Conservation (phyloP, 2,888 invertebrate species). For the Epsilonema sp. region DNA sequence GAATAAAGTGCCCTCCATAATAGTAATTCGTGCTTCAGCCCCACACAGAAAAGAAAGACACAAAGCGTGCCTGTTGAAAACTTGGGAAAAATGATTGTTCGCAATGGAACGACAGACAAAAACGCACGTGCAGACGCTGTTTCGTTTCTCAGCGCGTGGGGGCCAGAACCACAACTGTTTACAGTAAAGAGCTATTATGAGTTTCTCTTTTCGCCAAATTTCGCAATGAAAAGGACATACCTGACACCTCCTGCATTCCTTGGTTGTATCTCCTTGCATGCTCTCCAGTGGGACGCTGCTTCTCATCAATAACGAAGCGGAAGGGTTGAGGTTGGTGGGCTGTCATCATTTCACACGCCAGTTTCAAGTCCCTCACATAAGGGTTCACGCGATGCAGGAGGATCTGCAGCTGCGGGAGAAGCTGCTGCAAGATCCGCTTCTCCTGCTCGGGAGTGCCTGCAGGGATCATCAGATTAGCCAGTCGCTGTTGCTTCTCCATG, state of each 20-base stretch:
- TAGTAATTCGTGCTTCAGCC: too few relatives aligned
- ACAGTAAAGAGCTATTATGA: too few relatives aligned
- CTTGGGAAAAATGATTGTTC: too few relatives aligned
- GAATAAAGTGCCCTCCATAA: too few relatives aligned
- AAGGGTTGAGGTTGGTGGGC: neutral
- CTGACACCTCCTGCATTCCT: neutral
- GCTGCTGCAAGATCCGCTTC: neutral
- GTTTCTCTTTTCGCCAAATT: too few relatives aligned
- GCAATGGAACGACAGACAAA: too few relatives aligned
- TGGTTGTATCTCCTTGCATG: neutral
- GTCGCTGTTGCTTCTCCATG: neutral
- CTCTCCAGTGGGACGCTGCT: neutral
- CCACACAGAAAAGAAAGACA: too few relatives aligned
- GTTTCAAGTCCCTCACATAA: neutral
- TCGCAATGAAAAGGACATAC: too few relatives aligned
- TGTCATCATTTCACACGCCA: neutral
- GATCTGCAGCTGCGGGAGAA: neutral
- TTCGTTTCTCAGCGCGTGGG: too few relatives aligned
- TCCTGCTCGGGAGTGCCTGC: neutral
- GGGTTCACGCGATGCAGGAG: neutral
- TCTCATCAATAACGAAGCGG: neutral
- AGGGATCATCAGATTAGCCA: neutral
- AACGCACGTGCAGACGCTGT: too few relatives aligned
- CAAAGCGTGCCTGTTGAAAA: too few relatives aligned
- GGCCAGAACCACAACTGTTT: too few relatives aligned